Conservation (phyloP, 2,888 invertebrate species). For the Eilema griseolum region DNA sequence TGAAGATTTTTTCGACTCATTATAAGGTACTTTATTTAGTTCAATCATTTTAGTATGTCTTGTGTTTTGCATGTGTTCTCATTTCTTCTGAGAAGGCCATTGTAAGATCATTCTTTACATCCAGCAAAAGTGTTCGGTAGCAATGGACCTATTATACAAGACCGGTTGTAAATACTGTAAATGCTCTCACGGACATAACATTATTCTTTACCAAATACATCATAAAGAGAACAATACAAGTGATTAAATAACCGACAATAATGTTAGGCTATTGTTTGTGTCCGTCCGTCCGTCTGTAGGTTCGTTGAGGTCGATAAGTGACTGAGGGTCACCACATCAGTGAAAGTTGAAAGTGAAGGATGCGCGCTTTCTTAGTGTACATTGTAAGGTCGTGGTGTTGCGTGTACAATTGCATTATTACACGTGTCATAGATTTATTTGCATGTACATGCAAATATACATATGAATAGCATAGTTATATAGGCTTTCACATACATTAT, state of each 20-base stretch:
- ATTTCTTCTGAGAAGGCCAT: background rate
- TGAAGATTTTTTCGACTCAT: background rate
- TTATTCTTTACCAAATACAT: conserved; percentile 3
- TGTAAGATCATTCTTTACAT: background rate
- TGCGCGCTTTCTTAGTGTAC: conserved; percentile 63
- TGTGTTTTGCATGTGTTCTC: background rate
- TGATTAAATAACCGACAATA: conserved; percentile 23
- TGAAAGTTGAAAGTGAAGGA: conserved; percentile 80
- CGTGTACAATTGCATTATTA: conserved; percentile 17
- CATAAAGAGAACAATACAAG: conserved; percentile 24
- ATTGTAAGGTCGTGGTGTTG: conserved; percentile 32
- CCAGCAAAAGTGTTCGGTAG: background rate
- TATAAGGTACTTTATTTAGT: too few species aligned
- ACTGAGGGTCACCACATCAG: conserved; percentile 53
- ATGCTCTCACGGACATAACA: conserved; percentile 9
- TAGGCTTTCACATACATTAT: background rate
- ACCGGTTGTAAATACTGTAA: conserved; percentile 6
- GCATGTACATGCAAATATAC: too few species aligned
- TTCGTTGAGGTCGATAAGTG: conserved; percentile 45
- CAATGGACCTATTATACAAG: background rate
- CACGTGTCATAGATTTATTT: background rate
- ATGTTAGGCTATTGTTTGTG: conserved; percentile 33
- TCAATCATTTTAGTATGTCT: too few species aligned
- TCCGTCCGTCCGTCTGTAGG: conserved; percentile 28
- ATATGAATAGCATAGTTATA: background rate